phyloP scores from a whole-genome alignment of 2,113 vertebrate genomes.

The Otolemur garnettii region DNA sequence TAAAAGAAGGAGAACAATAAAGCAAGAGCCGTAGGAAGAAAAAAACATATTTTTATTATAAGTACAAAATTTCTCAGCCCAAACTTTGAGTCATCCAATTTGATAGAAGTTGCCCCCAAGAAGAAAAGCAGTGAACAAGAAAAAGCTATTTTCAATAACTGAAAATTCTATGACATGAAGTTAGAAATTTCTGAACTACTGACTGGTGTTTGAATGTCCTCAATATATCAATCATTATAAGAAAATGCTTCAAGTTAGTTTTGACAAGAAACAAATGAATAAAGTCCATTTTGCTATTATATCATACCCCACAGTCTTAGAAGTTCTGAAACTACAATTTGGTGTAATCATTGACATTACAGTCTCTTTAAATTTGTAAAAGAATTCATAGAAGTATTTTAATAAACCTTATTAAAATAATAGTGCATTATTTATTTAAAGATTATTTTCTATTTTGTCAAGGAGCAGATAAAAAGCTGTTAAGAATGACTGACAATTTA shows the following conservation, averaged over 20 bases:
- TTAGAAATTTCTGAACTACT: slow-evolving; percentile 57
- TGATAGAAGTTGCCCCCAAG: slow-evolving; percentile 33
- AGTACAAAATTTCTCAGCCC: slow-evolving; percentile 43
- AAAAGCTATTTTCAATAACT: slow-evolving; percentile 25
- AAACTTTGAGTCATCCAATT: slow-evolving; percentile 18
- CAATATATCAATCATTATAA: slow-evolving; percentile 38
- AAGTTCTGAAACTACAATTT: slow-evolving; percentile 15
- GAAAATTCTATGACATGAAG: slow-evolving; percentile 30
- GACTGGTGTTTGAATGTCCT: slow-evolving; percentile 5
- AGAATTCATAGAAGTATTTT: background rate
- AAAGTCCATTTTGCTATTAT: background rate
- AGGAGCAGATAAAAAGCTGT: slow-evolving; percentile 33
- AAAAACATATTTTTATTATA: slow-evolving; percentile 8
- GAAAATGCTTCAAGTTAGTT: slow-evolving; percentile 33
- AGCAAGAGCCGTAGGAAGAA: background rate
- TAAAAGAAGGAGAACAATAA: background rate
- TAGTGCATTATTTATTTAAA: slow-evolving; percentile 37
- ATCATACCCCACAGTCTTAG: background rate
- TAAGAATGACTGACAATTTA: slow-evolving; percentile 49
- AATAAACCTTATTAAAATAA: background rate
- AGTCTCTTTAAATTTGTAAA: slow-evolving; percentile 29
- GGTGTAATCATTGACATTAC: background rate
- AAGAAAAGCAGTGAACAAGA: slow-evolving; percentile 23
- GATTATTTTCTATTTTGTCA: slow-evolving; percentile 52
- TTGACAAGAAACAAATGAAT: slow-evolving; percentile 31